Evolutionary conservation across 2,797 vertebrate species (phyloP).

Genomic region (Gymnoscopelus microlampas): DNA sequence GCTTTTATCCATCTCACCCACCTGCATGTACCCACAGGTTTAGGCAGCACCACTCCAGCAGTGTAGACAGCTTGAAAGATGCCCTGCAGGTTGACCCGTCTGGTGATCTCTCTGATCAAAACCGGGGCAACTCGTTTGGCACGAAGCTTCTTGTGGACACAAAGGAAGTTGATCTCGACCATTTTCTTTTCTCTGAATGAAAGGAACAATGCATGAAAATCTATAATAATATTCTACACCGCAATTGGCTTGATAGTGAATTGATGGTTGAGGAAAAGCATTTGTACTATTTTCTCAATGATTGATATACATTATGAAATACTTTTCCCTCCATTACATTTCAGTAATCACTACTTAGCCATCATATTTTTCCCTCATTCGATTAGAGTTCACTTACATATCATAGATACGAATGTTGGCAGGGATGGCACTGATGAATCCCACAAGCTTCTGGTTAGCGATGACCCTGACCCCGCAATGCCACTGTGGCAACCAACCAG

Average conservation of each 20-base stretch:
- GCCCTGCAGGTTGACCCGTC: conserved; percentile 94
- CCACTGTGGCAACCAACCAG: conserved; percentile 97
- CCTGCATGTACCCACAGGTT: conserved; percentile 98
- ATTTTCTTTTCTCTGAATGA: conserved; percentile 93
- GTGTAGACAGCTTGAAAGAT: conserved; percentile 99
- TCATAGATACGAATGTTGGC: conserved; percentile 95
- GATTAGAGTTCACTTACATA: conserved; percentile 79
- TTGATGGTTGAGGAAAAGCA: too few relatives aligned
- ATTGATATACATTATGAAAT: background rate
- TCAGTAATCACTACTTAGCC: too few relatives aligned
- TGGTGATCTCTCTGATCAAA: conserved; percentile 96
- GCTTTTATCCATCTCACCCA: conserved; percentile 53
- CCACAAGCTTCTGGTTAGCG: conserved; percentile 96
- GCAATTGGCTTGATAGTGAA: too few relatives aligned
- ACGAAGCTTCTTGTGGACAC: conserved; percentile 98
- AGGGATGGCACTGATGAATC: conserved; percentile 98
- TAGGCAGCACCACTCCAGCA: conserved; percentile 96
- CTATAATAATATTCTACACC: background rate
- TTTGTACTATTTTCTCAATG: background rate
- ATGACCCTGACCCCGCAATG: conserved; percentile 97
- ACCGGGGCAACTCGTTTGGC: conserved; percentile 96
- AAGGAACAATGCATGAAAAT: background rate
- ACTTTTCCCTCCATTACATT: background rate
- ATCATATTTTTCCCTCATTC: too few relatives aligned
- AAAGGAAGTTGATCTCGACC: conserved; percentile 99